Evolutionary conservation across 2,888 invertebrate genomes (phyloP).

Genomic region (Athrips mouffetella): DNA sequence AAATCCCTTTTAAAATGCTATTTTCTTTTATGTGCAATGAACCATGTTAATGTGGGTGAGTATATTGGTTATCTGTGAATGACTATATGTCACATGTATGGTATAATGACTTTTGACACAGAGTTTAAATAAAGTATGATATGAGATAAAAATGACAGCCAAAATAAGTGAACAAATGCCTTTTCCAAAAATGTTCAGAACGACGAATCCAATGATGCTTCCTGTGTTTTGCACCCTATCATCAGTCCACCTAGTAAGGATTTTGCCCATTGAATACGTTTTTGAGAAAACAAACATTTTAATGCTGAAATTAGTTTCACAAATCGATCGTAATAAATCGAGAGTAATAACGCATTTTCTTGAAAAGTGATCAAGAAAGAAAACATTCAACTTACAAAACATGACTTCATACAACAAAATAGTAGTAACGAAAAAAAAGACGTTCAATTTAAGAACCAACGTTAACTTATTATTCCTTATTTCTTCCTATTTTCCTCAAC

Average conservation of each 20-base stretch:
- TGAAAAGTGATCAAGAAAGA: constrained; percentile 26
- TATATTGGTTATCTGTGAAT: no score
- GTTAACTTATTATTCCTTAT: constrained; percentile 70
- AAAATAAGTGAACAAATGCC: no score
- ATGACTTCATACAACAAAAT: constrained; percentile 39
- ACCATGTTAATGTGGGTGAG: constrained; percentile 59
- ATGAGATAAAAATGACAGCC: no score
- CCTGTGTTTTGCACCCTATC: no score
- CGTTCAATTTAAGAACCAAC: constrained; percentile 66
- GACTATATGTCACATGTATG: no score
- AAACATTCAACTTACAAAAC: constrained; percentile 19
- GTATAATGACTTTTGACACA: constrained; percentile 32
- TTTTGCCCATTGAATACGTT: no score
- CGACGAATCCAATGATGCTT: no score
- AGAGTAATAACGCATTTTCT: background rate
- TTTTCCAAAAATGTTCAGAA: no score
- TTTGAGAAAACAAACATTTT: no score
- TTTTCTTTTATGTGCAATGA: constrained; percentile 64
- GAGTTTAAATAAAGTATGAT: constrained; percentile 36
- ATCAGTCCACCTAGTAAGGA: no score
- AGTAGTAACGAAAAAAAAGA: constrained; percentile 50
- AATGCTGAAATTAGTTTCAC: no score
- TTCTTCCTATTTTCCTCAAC: constrained; percentile 71
- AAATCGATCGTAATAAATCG: no score
- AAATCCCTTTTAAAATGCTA: constrained; percentile 57